These are phyloP conservation scores for Asarcornis scutulata DNA, from an alignment of 2,113 vertebrate species.

Conservation along the genomic window DNA sequence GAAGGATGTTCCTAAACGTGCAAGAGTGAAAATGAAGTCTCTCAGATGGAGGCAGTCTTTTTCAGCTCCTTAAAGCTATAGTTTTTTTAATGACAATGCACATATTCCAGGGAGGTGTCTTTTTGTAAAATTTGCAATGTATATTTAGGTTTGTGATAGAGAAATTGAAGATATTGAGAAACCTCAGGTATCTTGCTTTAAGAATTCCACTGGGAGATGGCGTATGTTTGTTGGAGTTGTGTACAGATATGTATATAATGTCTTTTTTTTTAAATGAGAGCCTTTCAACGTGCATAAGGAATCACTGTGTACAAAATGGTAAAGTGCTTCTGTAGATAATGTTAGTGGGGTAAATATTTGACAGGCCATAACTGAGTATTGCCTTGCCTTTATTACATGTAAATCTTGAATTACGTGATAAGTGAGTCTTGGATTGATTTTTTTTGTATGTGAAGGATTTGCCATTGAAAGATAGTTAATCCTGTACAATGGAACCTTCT, in stretches of 20 bases:
- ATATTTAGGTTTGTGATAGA: slow-evolving; percentile 83
- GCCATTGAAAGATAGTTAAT: slow-evolving; percentile 78
- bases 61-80: slow-evolving; percentile 78
- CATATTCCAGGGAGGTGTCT: slow-evolving; percentile 79
- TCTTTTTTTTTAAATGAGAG: slow-evolving; percentile 87
- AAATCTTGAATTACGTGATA: slow-evolving; percentile 77
- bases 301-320: slow-evolving; percentile 89
- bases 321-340: slow-evolving; percentile 91
- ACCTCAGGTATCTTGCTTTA: slow-evolving; percentile 96
- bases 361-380: slow-evolving; percentile 88
- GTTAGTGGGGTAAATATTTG: slow-evolving; percentile 87
- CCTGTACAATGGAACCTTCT: slow-evolving; percentile 68
- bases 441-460: slow-evolving; percentile 79
- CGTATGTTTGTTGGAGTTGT: slow-evolving; percentile 79
- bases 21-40: slow-evolving; percentile 73
- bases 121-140: slow-evolving; percentile 81
- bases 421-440: slow-evolving; percentile 73
- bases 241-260: slow-evolving; percentile 92
- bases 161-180: slow-evolving; percentile 87
- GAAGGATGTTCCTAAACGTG: slow-evolving; percentile 47
- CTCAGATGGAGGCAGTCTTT: slow-evolving; percentile 68
- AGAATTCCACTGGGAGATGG: slow-evolving; percentile 82
- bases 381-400: slow-evolving; percentile 88
- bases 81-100: slow-evolving; percentile 76
- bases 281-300: slow-evolving; percentile 79